These are phyloP conservation scores for Stigmatopora argus DNA, from an alignment of 2,113 vertebrate genomes.

Conservation along the genomic window DNA sequence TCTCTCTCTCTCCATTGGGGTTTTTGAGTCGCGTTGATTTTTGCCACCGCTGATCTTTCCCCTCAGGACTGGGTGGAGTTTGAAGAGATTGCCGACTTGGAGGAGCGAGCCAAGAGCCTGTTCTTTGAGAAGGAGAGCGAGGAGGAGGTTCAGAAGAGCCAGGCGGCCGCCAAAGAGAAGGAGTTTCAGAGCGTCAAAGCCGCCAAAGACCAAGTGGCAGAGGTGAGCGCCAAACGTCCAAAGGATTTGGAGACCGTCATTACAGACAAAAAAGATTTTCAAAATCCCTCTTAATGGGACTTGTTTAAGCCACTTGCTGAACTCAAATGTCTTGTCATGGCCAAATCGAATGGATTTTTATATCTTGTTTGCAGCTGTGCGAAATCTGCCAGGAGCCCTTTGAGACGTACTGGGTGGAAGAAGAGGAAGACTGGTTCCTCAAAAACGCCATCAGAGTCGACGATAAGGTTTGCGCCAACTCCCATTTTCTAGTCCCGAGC, in stretches of 20 bases:
- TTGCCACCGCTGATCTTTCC: neutral
- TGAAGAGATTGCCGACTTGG: conserved; percentile 96
- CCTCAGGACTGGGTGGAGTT: conserved; percentile 98
- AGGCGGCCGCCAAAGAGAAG: conserved; percentile 92
- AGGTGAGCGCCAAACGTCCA: conserved; percentile 69
- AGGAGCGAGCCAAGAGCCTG: conserved; percentile 93
- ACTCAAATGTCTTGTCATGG: too few species aligned
- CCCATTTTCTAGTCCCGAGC: neutral
- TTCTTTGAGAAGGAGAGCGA: conserved; percentile 98
- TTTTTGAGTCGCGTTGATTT: neutral
- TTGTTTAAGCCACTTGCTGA: too few species aligned
- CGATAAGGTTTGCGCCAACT: conserved; percentile 77
- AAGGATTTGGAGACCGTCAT: too few species aligned
- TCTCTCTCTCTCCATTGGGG: too few species aligned
- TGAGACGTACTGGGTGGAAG: conserved; percentile 98
- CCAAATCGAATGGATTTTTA: too few species aligned
- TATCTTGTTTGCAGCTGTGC: conserved; percentile 72
- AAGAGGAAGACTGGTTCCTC: conserved; percentile 97
- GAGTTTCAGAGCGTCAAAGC: conserved; percentile 91
- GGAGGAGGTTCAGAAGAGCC: conserved; percentile 92
- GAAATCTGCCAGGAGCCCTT: conserved; percentile 97
- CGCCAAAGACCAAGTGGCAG: conserved; percentile 87
- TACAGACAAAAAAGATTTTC: too few species aligned
- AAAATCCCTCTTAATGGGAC: too few species aligned
- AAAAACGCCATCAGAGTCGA: conserved; percentile 93